These are phyloP conservation scores for Pipistrellus pygmaeus DNA, from an alignment of 2,797 vertebrate species.

Conservation along the genomic window DNA sequence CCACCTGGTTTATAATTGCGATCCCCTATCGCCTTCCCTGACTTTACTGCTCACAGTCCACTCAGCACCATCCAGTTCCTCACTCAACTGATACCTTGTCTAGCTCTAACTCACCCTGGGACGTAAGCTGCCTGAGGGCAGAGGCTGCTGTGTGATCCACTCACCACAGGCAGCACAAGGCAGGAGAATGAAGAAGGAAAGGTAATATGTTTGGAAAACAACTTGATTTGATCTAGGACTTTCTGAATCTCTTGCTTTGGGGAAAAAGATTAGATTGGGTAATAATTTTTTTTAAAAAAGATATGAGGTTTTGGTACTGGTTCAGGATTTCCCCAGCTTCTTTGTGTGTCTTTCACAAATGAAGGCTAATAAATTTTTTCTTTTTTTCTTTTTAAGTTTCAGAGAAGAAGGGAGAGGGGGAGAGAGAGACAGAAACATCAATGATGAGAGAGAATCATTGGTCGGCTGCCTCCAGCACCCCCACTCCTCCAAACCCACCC, in stretches of 20 bases:
- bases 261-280: background rate
- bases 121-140: rapidly evolving
- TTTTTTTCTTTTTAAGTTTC: too few species aligned
- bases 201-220: background rate
- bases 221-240: background rate
- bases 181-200: background rate
- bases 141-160: background rate
- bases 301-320: background rate
- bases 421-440: too few species aligned
- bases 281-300: background rate
- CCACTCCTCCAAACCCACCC: rapidly evolving
- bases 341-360: background rate
- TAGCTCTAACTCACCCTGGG: background rate
- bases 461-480: too few species aligned
- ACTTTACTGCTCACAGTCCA: too few species aligned
- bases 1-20: background rate
- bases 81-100: background rate
- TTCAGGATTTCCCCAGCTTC: background rate
- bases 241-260: background rate
- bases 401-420: too few species aligned
- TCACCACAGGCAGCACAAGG: background rate
- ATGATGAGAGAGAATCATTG: too few species aligned
- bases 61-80: background rate
- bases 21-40: background rate
- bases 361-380: background rate